These are phyloP conservation scores for Cygnus olor DNA, from an alignment of 2,797 vertebrate species.

Conservation along the genomic window DNA sequence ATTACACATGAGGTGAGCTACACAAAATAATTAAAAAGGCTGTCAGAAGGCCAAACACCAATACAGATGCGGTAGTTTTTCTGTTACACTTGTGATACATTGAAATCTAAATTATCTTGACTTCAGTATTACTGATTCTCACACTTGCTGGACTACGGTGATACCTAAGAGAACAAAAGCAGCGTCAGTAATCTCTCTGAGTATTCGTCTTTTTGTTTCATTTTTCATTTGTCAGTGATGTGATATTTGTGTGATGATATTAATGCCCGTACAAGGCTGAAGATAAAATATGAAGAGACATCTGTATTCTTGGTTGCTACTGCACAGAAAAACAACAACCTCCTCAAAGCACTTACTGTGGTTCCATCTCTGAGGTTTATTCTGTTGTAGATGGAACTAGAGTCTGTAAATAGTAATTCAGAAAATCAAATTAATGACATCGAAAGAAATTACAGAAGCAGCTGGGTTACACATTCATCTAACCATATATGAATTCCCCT, in stretches of 20 bases:
- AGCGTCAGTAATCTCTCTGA: neutral
- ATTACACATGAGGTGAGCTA: neutral
- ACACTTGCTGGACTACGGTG: neutral
- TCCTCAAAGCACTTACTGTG: conserved; percentile 24
- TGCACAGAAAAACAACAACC: neutral
- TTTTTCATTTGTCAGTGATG: neutral
- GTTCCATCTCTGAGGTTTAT: conserved; percentile 2
- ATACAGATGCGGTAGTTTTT: neutral
- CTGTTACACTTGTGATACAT: neutral
- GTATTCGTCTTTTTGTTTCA: neutral
- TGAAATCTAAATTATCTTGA: neutral
- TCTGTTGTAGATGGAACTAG: neutral
- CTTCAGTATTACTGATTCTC: neutral
- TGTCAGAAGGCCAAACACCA: neutral
- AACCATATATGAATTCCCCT: neutral
- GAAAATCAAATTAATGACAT: conserved; percentile 36
- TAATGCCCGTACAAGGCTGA: conserved; percentile 15
- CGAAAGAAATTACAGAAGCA: conserved; percentile 41
- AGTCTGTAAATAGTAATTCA: conserved; percentile 34
- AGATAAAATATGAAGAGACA: neutral
- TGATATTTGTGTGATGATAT: neutral
- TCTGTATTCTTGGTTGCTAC: neutral
- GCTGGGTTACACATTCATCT: conserved; percentile 13
- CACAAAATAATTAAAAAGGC: neutral
- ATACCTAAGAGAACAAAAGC: neutral